Base-by-base conservation (phyloP, 2,113 vertebrate genomes). In the Tauraco erythrolophus region DNA sequence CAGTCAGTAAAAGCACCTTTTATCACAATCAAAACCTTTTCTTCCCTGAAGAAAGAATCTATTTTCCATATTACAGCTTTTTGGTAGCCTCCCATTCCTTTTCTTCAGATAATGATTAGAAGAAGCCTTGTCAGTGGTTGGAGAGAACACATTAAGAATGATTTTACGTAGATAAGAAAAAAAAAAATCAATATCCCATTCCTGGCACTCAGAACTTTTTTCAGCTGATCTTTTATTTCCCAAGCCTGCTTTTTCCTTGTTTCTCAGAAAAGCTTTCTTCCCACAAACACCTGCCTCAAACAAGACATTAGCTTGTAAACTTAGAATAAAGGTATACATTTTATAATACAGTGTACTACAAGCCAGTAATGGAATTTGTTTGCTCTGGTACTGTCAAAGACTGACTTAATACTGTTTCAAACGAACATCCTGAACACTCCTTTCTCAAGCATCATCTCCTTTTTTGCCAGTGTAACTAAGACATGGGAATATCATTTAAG, bases 111-210 rank as follows among this genome's bases (percentile, higher is more conserved):
- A 96, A 39, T 71, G 81, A 96, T 87, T 89, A 91, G 71, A 97
- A 91, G 65, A 92, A 96, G 21, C 35, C 71, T 86, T 92, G 91
- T 74, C 82, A 92, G 91, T 89, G 51, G 68, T 41, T 82, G 41
- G 41, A 84, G 60, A 91, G 50, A 88, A 64, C 35, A 90, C 58
- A 80, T 96, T 93, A 97, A 85, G 82, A 95, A 92, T 70, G 71
- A 86, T 96, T 96, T 97, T 91, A 88, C 57, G 69, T 15, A 86
- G 53, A 27, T 89, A 46, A 85, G n/a, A 70, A 80, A 91, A 41
- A 80, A 91, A 41, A 53, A 88, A 95, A 94, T 96, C 97, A 90
- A 82, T 97, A 96, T 54, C 85, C 37, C 39, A 64, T 91, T 97
- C 64, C 91, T 91, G 80, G 80, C 69, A 96, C 70, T 95, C 50